phyloP scores from a whole-genome alignment of 2,888 invertebrate genomes.

The Tetramorium bicarinatum region DNA sequence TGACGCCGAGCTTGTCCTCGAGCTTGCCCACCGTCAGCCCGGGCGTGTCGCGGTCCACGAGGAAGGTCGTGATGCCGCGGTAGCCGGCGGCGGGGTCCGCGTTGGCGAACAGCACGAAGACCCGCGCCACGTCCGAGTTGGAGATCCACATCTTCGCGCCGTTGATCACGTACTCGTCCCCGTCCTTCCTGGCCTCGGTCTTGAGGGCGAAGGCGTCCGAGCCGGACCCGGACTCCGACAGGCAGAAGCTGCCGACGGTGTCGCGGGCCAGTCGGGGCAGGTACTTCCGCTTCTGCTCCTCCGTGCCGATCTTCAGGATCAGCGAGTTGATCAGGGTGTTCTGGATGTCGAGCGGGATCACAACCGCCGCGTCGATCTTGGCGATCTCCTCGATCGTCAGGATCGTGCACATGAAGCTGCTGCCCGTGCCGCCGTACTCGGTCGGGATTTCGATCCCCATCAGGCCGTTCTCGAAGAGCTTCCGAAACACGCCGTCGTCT shows the following conservation, averaged over 20 bases:
- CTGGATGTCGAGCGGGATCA: constrained; percentile 96
- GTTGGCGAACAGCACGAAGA: constrained; percentile 98
- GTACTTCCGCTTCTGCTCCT: constrained; percentile 96
- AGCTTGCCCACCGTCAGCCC: constrained; percentile 96
- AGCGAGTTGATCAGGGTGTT: constrained; percentile 96
- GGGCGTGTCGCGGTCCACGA: constrained; percentile 95
- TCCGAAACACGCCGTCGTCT: constrained; percentile 91
- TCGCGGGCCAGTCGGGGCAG: constrained; percentile 93
- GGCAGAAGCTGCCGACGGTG: constrained; percentile 96
- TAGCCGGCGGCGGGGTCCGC: constrained; percentile 95
- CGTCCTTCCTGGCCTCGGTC: constrained; percentile 96
- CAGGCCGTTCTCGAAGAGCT: constrained; percentile 96
- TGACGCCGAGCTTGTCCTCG: constrained; percentile 96
- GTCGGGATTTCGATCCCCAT: constrained; percentile 96
- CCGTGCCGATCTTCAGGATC: constrained; percentile 91
- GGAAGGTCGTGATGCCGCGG: constrained; percentile 97
- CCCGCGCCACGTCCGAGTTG: constrained; percentile 96
- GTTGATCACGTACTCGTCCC: constrained; percentile 94
- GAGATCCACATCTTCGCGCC: constrained; percentile 99
- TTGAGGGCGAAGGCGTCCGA: constrained; percentile 98
- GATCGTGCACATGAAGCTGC: constrained; percentile 95
- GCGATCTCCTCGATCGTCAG: constrained; percentile 97
- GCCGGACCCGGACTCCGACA: constrained; percentile 96
- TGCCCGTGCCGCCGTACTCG: constrained; percentile 95
- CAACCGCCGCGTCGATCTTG: constrained; percentile 96